Base-by-base conservation (phyloP, 2,888 invertebrate genomes). In the Anagyrus pseudococci region DNA sequence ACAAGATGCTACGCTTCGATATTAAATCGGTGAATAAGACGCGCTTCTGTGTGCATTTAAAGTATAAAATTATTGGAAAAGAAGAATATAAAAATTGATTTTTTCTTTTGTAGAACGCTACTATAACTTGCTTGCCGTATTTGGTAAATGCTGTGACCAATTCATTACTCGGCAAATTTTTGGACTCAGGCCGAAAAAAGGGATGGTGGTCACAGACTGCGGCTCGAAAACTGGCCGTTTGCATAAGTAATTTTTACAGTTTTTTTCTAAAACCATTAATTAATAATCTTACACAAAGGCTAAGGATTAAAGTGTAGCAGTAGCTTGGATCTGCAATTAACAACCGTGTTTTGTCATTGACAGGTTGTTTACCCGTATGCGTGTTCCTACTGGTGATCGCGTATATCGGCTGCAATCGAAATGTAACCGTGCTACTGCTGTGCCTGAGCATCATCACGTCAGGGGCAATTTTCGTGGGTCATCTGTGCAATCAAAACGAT, bases 1-100 rank as follows among this genome's bases (percentile, higher is more conserved):
- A 80, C 55, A 79, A 80, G 54, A 80, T 84, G 55, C 73, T 84
- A 6, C 71, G 78, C 56, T 84, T 80, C 65, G 71, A 85, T 57
- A 80, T 84, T 1, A 78, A 76, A 69, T 67, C 78, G 61, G 85
- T 66, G 37, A 10, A 29, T 29, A 29, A 29, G 29, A 29, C 29
- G 10, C 29, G 6, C 29, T 10, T 29, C 29, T 4, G 29, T 29
- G 10, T 7, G 29, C 4, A 29, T 29, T 29, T 29, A 29, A 29
- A 29, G 10, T 29, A 29, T 29, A 29, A 29, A 10, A 29, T 10
- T 29, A 29, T 29, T 29, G 10, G 6, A 7, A 4, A 29, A 29
- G 6, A 7, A 10, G 10, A 29, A 55, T 26, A 15, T 26, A 26
- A 13, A 49, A 37, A 48, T 15, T 8, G 17, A 2, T 43, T n/a